Evolutionary conservation across 2,797 vertebrate genomes (phyloP), one percentile per base, ranked within the genome.

Genomic region (Acanthopagrus latus): DNA sequence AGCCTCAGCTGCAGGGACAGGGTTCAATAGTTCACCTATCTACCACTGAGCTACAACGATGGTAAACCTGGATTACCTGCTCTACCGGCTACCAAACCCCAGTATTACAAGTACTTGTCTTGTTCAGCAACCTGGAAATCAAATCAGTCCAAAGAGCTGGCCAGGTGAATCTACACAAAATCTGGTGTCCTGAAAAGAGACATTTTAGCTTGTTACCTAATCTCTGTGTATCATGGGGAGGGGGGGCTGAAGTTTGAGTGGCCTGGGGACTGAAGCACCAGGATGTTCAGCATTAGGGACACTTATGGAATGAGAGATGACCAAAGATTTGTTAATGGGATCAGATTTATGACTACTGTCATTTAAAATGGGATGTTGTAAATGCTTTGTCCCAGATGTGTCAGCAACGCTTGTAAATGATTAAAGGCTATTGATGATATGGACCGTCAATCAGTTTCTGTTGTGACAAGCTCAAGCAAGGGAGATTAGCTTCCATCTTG

Each of bases 11-110:
- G 90, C 88, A 88, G 89, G 86, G 86, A 91, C 73, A 85, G 88
- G 77, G 92, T 93, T 93, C 92, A 92, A 83, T 84, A 92, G 92
- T 93, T 94, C 92, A 89, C 78, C 83, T 71, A 85, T 87, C 87
- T 88, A 91, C 92, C 92, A 91, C 88, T 89, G 91, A 88, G 90
- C 72, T 90, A 87, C 86, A 89, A 51, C 71, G 62, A 72, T 74
- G 84, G 88, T 90, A 86, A 92, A 90, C 89, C 88, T 83, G 91
- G 91, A 94, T 93, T 92, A 94, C 83, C 86, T 88, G 80, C 87
- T 83, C 80, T 72, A 86, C 83, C 79, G 57, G 79, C 83, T 84
- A 89, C 83, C 84, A 85, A 79, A 83, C 64, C 78, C 74, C 71
- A 54, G 86, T 85, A 81, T 90, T 92, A 93, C 91, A 91, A 80